phyloP scores from a whole-genome alignment of 2,888 invertebrate species.

The Hyposoter didymator region DNA sequence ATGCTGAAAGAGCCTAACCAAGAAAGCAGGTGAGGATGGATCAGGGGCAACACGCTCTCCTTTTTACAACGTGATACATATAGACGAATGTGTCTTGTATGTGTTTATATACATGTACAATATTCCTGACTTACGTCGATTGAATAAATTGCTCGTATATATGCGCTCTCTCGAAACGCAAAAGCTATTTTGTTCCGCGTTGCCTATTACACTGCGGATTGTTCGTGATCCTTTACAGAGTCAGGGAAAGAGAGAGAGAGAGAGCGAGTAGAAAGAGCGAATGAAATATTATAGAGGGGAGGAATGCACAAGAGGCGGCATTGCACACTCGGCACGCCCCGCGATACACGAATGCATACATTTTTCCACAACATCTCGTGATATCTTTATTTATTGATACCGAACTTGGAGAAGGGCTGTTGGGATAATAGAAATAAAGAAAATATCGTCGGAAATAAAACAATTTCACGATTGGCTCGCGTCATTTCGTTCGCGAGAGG shows the following conservation, averaged over 20 bases:
- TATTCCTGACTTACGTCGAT: conserved; percentile 61
- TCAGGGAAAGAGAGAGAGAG: conserved; percentile 20
- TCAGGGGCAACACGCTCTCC: conserved; percentile 65
- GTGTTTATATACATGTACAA: conserved; percentile 33
- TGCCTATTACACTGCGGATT: conserved; percentile 63
- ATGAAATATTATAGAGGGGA: conserved; percentile 2
- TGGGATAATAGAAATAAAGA: neutral
- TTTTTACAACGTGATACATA: conserved; percentile 46
- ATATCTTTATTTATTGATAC: conserved; percentile 59
- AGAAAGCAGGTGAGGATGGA: conserved; percentile 68
- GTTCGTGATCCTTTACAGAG: conserved; percentile 49
- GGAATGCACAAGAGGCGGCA: conserved; percentile 35
- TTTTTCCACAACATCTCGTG: conserved; percentile 51
- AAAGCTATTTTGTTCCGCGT: conserved; percentile 62
- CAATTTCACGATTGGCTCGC: conserved; percentile 37
- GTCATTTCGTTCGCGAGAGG: neutral
- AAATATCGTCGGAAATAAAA: conserved; percentile 25
- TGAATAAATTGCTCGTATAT: conserved; percentile 68
- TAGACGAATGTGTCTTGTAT: conserved; percentile 10
- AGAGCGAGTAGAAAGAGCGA: neutral
- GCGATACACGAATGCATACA: conserved; percentile 22
- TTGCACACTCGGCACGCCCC: conserved; percentile 34
- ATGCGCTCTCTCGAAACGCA: conserved; percentile 51
- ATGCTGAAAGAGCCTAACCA: conserved; percentile 58
- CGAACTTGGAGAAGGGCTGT: neutral